Base-by-base conservation (phyloP, 1,140 invertebrate species). In the Drosophila orosa region DNA sequence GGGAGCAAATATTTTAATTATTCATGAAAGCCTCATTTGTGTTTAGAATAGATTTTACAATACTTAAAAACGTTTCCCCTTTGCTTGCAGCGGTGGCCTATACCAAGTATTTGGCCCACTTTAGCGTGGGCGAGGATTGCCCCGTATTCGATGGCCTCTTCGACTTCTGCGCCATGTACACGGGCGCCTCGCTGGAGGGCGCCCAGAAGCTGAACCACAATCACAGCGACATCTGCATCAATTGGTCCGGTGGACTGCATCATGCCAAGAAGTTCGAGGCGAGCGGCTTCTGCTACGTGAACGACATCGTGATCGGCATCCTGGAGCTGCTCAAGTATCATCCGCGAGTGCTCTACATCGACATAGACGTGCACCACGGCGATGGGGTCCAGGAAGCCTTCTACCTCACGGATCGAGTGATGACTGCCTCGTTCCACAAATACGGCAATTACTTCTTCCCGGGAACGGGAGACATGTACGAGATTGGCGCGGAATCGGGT, bases 241-340 rank as follows among this genome's bases (percentile, higher is more conserved):
- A 99, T 93, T 99, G 99, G 99, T 98, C 98, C 5, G 99, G 99
- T 17, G 99, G 99, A 2, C 93, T 99, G 24, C 99, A 99, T 94
- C 99, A 99, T 93, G 99, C 99, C 0, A 99, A 99, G 92, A 99
- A 99, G 92, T 99, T 98, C 91, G 98, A 99, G 93, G 98, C 98
- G 1, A 99, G 98, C 12, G 95, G 95, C 0, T 92, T 92, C 33
- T 92, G 91, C 48, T 92, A 92, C 52, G 92, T 92, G 1, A 99
- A 99, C 91, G 99, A 99, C 92, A 99, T 99, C 79, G 99, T 99
- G 0, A 98, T 99, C 72, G 98, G 97, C 1, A 99, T 99, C 81
- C 93, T 99, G 56, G 99, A 99, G 92, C 93, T 99, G 13, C 92
- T 99, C 0, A 99, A 98, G 91, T 98, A 98, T 91, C 97, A 99